Conservation (phyloP, 2,888 invertebrate species). For the Elmis aenea region DNA sequence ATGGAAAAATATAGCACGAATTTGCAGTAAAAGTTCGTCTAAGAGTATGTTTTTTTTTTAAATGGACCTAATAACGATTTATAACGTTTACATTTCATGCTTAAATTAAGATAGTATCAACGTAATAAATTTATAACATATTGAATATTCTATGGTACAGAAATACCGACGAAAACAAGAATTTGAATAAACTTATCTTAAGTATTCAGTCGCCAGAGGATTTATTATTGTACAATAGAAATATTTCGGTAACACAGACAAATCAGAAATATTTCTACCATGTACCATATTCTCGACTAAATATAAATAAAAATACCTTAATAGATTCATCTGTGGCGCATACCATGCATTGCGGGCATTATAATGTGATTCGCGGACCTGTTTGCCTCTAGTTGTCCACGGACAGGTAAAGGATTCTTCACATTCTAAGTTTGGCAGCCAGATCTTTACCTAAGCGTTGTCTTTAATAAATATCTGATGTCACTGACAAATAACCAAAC, state of each 20-base stretch:
- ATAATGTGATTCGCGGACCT: conserved; percentile 32
- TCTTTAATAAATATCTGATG: conserved; percentile 47
- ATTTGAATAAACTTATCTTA: conserved; percentile 22
- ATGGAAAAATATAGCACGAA: too few relatives aligned
- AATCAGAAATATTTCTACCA: conserved; percentile 28
- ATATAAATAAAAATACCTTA: conserved; percentile 32
- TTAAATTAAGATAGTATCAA: conserved; percentile 22
- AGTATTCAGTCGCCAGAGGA: conserved; percentile 19
- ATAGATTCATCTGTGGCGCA: conserved; percentile 39
- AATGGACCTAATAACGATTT: too few relatives aligned
- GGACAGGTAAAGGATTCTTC: conserved; percentile 38
- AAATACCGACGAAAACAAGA: conserved; percentile 20
- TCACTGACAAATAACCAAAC: conserved; percentile 48
- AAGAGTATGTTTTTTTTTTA: too few relatives aligned
- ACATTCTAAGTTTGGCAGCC: conserved; percentile 40
- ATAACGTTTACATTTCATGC: conserved; percentile 16
- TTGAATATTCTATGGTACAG: conserved; percentile 19
- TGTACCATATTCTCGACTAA: conserved; percentile 20
- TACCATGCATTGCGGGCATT: conserved; percentile 36
- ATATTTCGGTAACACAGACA: conserved; percentile 27
- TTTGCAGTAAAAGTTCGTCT: too few relatives aligned
- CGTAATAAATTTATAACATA: conserved; percentile 20
- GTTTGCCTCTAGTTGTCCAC: conserved; percentile 8
- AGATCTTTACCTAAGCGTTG: conserved; percentile 44
- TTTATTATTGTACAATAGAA: conserved; percentile 24